Percentiles rank a stretch among this genome's conserved stretches.
These are phyloP conservation scores for Cerastoderma edule DNA, from an alignment of 2,888 invertebrate species.

Conservation along the genomic window DNA sequence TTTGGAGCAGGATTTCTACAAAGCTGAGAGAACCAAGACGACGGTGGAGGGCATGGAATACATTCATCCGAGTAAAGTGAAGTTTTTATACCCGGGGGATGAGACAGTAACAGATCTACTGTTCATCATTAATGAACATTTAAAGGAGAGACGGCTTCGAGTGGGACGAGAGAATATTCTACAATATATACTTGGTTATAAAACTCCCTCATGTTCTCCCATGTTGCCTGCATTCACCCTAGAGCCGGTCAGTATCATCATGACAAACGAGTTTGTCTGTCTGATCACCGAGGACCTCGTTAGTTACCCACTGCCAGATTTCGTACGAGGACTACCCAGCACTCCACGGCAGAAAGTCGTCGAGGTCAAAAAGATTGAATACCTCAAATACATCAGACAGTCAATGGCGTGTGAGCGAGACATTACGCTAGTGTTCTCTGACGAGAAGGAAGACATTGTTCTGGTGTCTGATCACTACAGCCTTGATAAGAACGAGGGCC, in stretches of 20 bases:
- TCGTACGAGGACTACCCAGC: constrained; percentile 79
- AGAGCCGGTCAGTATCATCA: constrained; percentile 74
- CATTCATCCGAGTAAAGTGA: constrained; percentile 77
- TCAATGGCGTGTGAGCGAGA: constrained; percentile 66
- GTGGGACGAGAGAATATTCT: constrained; percentile 68
- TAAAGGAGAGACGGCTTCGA: constrained; percentile 42
- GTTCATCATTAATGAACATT: constrained; percentile 75
- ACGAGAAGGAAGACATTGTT: constrained; percentile 79
- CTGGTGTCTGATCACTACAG: constrained; percentile 81
- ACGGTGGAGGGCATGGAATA: constrained; percentile 78
- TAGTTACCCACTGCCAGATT: constrained; percentile 82
- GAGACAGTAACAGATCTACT: constrained; percentile 79
- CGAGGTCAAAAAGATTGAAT: constrained; percentile 76
- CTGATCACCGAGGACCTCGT: constrained; percentile 79
- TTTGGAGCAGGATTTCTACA: constrained; percentile 80
- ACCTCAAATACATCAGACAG: constrained; percentile 73
- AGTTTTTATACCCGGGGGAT: constrained; percentile 81
- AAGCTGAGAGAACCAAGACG: constrained; percentile 71
- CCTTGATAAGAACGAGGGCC: constrained; percentile 55
- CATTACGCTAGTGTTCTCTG: constrained; percentile 78
- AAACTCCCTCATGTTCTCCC: constrained; percentile 50
- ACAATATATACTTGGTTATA: constrained; percentile 73
- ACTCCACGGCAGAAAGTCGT: constrained; percentile 74
- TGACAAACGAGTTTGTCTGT: constrained; percentile 78
- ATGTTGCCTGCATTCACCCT: constrained; percentile 49